Conservation (phyloP, 1,140 invertebrate species). For the Hirudo medicinalis region DNA sequence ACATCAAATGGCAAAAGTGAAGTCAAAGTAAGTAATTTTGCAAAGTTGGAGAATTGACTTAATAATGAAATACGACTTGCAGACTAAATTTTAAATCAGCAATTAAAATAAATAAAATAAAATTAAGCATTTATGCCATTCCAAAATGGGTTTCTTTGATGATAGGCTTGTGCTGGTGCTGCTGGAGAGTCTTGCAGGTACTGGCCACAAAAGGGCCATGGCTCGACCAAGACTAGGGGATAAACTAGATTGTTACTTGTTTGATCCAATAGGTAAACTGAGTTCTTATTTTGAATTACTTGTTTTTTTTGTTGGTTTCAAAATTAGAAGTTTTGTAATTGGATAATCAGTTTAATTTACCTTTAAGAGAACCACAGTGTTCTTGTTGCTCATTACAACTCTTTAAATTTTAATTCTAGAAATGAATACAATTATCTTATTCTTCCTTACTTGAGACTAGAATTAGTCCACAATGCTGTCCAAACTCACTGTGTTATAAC, state of each 20-base stretch:
- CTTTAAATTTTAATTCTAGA: too few relatives aligned
- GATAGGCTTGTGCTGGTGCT: conserved; percentile 52
- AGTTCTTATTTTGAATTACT: too few relatives aligned
- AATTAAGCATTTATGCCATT: background rate
- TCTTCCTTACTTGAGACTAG: background rate
- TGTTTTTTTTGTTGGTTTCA: background rate
- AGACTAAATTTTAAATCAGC: background rate
- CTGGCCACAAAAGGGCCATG: conserved; percentile 53
- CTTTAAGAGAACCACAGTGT: background rate
- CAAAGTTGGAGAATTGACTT: too few relatives aligned
- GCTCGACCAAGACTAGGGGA: conserved; percentile 58
- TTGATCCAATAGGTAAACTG: conserved; percentile 49
- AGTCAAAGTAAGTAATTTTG: too few relatives aligned
- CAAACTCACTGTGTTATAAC: background rate
- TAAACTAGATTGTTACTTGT: conserved; percentile 58
- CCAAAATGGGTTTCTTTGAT: background rate
- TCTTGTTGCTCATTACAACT: too few relatives aligned
- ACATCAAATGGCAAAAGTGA: too few relatives aligned
- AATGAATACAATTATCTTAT: background rate
- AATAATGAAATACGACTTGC: too few relatives aligned
- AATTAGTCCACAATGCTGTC: background rate
- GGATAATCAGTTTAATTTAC: background rate
- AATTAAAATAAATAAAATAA: background rate
- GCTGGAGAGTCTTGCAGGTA: conserved; percentile 57
- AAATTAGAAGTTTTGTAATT: background rate